Base-by-base conservation (phyloP, 2,888 invertebrate species). In the Leptinotarsa haldemani region DNA sequence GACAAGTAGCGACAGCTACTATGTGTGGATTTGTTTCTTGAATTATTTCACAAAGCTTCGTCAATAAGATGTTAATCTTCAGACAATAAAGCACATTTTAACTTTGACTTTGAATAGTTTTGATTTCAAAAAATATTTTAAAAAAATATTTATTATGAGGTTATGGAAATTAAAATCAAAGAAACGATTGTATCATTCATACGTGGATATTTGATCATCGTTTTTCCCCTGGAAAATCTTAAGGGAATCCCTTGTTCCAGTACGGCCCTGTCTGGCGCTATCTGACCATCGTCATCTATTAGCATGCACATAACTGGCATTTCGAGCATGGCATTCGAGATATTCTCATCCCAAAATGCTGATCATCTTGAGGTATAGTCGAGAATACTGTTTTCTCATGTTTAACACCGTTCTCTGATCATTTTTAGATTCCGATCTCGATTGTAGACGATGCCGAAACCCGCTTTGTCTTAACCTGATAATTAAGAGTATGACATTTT, bases 401-500 rank as follows among this genome's bases (percentile, higher is more conserved):
- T 81, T 80, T 80, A 79, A 81, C 81, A 81, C 80, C 75, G 79
- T 78, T 74, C 77, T 77, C 75, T 77, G 77, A 75, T 75, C 76
- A 74, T 76, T 75, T 77, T 72, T 66, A 79, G 76, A 79, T 79
- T 75, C 79, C 79, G 77, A 78, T 77, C 79, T 76, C 72, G 79
- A 77, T 77, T 76, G 70, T 69, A 65, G 61, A 71, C 53, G 70
- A 68, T 69, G 64, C 72, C 71, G 74, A 71, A 67, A 64, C 64
- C 73, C 67, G 53, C 70, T 79, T 79, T 79, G 79, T 79, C 77
- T 77, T 77, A 74, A 79, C 77, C 75, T 79, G 77, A 81, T 82
- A 82, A 82, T 82, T 82, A 82, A 82, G 80, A 81, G 80, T 81
- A 80, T 80, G 82, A 82, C 82, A 82, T 80, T 79, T 79, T 73